Evolutionary conservation across 1,140 invertebrate genomes (phyloP).

Genomic region (Schlechtendalia chinensis): DNA sequence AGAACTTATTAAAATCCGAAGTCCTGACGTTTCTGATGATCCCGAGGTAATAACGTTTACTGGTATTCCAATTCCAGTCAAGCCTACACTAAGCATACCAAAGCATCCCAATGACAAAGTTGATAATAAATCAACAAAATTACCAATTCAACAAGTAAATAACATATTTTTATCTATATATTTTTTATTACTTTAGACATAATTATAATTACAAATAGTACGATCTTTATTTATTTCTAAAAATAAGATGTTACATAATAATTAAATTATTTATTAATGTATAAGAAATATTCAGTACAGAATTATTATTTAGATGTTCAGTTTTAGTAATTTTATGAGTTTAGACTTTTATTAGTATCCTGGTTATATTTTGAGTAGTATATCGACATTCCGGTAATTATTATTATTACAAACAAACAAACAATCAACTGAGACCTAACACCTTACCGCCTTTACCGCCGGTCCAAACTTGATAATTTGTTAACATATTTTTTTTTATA

Average conservation of each 20-base stretch:
- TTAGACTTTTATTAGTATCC: no score
- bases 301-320: no score
- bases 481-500: background rate
- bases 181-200: background rate
- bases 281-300: no score
- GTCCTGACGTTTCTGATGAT: slow-evolving; percentile 70
- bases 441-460: slow-evolving; percentile 29
- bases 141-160: slow-evolving; percentile 13
- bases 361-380: no score
- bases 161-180: background rate
- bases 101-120: slow-evolving; percentile 45
- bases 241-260: background rate
- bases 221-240: background rate
- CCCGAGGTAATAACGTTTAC: slow-evolving; percentile 54
- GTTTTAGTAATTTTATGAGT: no score
- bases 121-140: background rate
- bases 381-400: background rate
- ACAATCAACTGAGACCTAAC: slow-evolving; percentile 20
- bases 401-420: slow-evolving; percentile 8
- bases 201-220: background rate
- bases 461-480: background rate
- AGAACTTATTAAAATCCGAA: slow-evolving; percentile 76
- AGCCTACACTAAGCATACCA: slow-evolving; percentile 52
- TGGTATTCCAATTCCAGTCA: slow-evolving; percentile 53
- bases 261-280: no score